These are phyloP conservation scores for Scotopteryx bipunctaria DNA, from an alignment of 2,888 invertebrate genomes.

Conservation along the genomic window DNA sequence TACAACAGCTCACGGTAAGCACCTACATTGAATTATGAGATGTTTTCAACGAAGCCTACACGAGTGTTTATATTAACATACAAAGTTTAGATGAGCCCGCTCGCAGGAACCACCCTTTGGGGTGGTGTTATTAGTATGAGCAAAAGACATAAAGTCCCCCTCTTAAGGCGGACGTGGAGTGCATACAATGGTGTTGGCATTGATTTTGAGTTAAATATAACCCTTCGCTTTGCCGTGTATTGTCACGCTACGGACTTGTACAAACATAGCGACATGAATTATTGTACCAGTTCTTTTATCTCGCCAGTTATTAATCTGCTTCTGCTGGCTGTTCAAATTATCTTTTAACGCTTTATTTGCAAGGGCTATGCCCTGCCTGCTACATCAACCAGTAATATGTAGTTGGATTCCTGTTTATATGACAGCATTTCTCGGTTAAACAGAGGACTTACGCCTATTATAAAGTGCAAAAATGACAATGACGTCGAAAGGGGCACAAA, in stretches of 20 bases:
- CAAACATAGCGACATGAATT: slow-evolving; percentile 72
- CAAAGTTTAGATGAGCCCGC: slow-evolving; percentile 70
- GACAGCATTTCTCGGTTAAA: slow-evolving; percentile 14
- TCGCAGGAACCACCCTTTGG: slow-evolving; percentile 70
- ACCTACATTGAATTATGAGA: slow-evolving; percentile 68
- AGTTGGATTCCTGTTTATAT: slow-evolving; percentile 11
- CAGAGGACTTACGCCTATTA: not conserved
- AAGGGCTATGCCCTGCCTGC: slow-evolving; percentile 21
- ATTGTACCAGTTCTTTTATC: slow-evolving; percentile 68
- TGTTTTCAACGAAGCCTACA: slow-evolving; percentile 69
- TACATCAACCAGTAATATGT: slow-evolving; percentile 13
- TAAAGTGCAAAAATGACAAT: not conserved
- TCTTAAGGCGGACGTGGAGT: slow-evolving; percentile 65
- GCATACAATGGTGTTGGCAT: slow-evolving; percentile 78
- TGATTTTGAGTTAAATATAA: slow-evolving; percentile 79
- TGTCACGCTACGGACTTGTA: slow-evolving; percentile 56
- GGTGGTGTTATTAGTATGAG: slow-evolving; percentile 79
- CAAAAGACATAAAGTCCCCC: slow-evolving; percentile 75
- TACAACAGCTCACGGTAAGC: slow-evolving; percentile 58
- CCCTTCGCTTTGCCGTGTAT: slow-evolving; percentile 62
- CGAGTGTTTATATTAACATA: slow-evolving; percentile 78
- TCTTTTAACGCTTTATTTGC: slow-evolving; percentile 31
- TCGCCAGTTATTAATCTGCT: slow-evolving; percentile 57
- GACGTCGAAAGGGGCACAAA: slow-evolving; percentile 1
- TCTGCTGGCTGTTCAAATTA: slow-evolving; percentile 45